Conservation (phyloP, 2,888 invertebrate genomes). For the Didymodactylos carnosus region DNA sequence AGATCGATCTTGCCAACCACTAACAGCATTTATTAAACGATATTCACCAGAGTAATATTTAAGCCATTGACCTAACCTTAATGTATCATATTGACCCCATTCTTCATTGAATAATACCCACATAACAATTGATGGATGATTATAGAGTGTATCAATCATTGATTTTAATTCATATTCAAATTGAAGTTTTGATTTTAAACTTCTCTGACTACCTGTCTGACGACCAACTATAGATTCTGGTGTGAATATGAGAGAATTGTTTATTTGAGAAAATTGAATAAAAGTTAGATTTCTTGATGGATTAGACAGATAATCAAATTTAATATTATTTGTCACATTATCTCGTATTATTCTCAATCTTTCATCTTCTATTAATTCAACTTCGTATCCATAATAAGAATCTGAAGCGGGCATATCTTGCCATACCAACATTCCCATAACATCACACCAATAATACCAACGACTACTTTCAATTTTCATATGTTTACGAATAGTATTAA, state of each 20-base stretch:
- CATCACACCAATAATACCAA: neutral
- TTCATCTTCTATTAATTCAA: neutral
- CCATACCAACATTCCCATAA: neutral
- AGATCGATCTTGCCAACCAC: neutral
- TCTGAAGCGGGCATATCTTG: neutral
- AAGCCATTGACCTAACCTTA: neutral
- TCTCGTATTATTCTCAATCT: neutral
- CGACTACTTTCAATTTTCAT: neutral
- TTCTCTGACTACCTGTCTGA: neutral
- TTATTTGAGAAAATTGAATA: too few relatives aligned
- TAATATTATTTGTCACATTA: neutral
- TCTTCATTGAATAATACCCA: neutral
- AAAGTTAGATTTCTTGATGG: too few relatives aligned
- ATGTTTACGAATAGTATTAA: neutral
- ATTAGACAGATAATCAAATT: too few relatives aligned
- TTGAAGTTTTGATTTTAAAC: neutral
- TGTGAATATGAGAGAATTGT: too few relatives aligned
- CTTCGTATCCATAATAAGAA: neutral
- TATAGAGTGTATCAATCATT: neutral
- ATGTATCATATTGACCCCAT: neutral
- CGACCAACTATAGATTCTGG: neutral
- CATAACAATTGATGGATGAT: neutral
- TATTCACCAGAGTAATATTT: neutral
- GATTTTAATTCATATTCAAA: neutral
- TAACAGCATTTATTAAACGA: neutral